Evolutionary conservation across 2,113 vertebrate genomes (phyloP).

Genomic region (Pollimyrus isidori): DNA sequence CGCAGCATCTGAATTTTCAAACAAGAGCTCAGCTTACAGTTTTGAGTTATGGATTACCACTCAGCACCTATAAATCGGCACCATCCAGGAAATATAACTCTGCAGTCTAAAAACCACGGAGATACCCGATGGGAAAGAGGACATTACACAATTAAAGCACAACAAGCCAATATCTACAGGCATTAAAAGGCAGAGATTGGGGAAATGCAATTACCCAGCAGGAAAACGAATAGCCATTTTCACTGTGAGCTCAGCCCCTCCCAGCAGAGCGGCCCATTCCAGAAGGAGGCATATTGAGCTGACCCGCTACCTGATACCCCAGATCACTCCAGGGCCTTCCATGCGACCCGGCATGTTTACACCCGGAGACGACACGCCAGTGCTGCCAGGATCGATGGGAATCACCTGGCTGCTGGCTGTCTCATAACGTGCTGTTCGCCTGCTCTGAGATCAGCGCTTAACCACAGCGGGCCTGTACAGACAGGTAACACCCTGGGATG

Average conservation of each 20-base stretch:
- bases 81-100: constrained; percentile 22
- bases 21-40: constrained; percentile 20
- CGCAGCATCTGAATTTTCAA: constrained; percentile 24
- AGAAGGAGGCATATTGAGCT: constrained; percentile 34
- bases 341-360: constrained; percentile 41
- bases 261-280: constrained; percentile 20
- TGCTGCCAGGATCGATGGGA: constrained; percentile 39
- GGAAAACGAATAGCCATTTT: constrained; percentile 24
- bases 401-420: constrained; percentile 31
- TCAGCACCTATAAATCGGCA: constrained; percentile 13
- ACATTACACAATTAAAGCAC: constrained; percentile 33
- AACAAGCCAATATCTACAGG: constrained; percentile 39
- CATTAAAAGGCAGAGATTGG: constrained; percentile 22
- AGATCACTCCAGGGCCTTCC: constrained; percentile 41
- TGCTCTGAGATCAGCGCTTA: not conserved
- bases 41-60: constrained; percentile 20
- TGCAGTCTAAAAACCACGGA: constrained; percentile 13
- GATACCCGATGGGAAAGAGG: constrained; percentile 8
- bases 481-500: not conserved
- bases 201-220: constrained; percentile 22
- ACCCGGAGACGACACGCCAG: constrained; percentile 38
- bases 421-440: not conserved
- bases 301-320: constrained; percentile 31
- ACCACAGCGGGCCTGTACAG: not conserved
- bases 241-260: constrained; percentile 14